Conservation (phyloP, 2,797 vertebrate genomes). For the Pangasius sanitwongsei region DNA sequence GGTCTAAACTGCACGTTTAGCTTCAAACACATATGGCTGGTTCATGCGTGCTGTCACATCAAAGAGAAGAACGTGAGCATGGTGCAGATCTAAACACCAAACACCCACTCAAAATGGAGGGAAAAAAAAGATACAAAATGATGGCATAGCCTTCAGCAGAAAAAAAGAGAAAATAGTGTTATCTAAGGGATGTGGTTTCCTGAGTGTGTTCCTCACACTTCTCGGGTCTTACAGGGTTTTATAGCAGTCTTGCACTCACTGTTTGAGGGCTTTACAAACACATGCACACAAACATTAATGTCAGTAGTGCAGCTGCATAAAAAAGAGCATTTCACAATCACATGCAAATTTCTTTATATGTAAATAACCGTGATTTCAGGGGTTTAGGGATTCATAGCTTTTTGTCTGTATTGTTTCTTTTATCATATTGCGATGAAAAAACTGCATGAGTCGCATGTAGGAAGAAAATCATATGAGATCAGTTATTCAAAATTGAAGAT, state of each 20-base stretch:
- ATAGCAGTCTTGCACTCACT: not conserved
- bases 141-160: not conserved
- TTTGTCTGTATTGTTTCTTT: not conserved
- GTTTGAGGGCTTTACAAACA: not conserved
- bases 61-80: conserved; percentile 25
- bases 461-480: not conserved
- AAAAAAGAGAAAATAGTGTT: conserved; percentile 19
- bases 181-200: conserved; percentile 49
- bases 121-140: not conserved
- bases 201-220: conserved; percentile 53
- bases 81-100: conserved; percentile 19
- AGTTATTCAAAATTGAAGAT: not conserved
- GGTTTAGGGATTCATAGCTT: not conserved
- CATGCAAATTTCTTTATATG: not conserved
- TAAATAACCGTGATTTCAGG: not conserved
- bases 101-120: conserved; percentile 12
- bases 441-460: not conserved
- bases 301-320: not conserved
- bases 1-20: conserved; percentile 24
- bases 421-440: not conserved
- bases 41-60: conserved; percentile 22
- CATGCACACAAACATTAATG: not conserved
- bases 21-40: conserved; percentile 5
- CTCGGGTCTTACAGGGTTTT: not conserved
- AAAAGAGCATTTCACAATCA: not conserved